phyloP scores from a whole-genome alignment of 1,140 invertebrate species.

The Anthonomus grandis region DNA sequence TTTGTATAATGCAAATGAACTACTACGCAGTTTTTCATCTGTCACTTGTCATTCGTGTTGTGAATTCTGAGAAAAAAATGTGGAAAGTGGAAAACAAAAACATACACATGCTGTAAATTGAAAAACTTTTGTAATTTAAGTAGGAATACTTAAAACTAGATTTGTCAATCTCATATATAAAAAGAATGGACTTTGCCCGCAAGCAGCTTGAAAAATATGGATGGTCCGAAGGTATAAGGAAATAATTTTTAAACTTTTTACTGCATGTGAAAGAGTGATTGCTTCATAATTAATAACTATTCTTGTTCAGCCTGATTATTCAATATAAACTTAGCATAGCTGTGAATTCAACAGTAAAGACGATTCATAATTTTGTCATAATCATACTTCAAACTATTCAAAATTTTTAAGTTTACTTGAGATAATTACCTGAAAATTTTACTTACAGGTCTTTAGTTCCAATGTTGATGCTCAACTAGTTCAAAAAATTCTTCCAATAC shows the following conservation, averaged over 20 bases:
- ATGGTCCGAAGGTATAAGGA: constrained; percentile 61
- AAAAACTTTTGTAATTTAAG: background rate
- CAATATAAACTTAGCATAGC: background rate
- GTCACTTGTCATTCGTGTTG: no score
- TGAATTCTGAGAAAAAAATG: constrained; percentile 2
- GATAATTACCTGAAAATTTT: no score
- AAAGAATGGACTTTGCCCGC: constrained; percentile 57
- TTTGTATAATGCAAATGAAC: no score
- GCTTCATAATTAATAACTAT: background rate
- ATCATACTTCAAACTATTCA: background rate
- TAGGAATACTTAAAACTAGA: background rate
- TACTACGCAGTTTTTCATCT: no score
- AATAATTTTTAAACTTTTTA: background rate
- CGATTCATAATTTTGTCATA: background rate
- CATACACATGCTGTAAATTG: background rate
- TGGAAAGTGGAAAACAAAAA: constrained; percentile 1
- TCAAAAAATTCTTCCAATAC: no score
- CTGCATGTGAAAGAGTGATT: background rate
- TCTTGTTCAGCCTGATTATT: background rate
- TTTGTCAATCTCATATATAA: background rate
- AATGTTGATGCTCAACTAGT: no score
- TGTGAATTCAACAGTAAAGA: background rate
- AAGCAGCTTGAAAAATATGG: constrained; percentile 63
- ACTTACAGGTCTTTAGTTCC: no score
- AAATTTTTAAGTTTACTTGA: constrained; percentile 4